These are phyloP conservation scores for Sisyra nigra DNA, from an alignment of 2,888 invertebrate genomes.

Conservation along the genomic window DNA sequence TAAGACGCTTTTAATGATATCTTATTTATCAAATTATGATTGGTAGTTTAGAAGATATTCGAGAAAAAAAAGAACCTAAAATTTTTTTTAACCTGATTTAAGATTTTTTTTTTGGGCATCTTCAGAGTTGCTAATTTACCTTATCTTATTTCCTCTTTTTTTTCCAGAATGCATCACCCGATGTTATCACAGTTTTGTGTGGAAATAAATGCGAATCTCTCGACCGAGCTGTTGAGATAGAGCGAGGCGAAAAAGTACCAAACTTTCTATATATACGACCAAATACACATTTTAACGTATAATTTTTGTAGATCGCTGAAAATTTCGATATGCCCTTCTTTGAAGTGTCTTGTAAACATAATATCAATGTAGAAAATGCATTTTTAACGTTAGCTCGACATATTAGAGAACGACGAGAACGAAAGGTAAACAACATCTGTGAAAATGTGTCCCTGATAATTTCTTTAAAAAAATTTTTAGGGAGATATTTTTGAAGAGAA, in stretches of 20 bases:
- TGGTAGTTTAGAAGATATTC: too few relatives aligned
- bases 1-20: too few relatives aligned
- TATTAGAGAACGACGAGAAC: constrained; percentile 66
- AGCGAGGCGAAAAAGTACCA: constrained; percentile 63
- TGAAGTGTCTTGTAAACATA: constrained; percentile 75
- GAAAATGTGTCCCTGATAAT: too few relatives aligned
- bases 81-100: too few relatives aligned
- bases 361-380: constrained; percentile 71
- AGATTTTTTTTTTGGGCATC: too few relatives aligned
- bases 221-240: constrained; percentile 60
- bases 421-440: too few relatives aligned
- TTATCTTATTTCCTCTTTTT: constrained; percentile 16
- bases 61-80: too few relatives aligned
- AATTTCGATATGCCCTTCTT: constrained; percentile 80
- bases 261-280: too few relatives aligned
- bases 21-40: too few relatives aligned
- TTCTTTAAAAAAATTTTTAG: constrained; percentile 14
- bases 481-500: constrained; percentile 30
- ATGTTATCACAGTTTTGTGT: constrained; percentile 71
- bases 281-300: background rate
- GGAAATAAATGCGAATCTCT: constrained; percentile 73
- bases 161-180: constrained; percentile 73
- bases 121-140: too few relatives aligned
- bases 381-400: constrained; percentile 66
- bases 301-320: constrained; percentile 53